These are phyloP conservation scores for Microtus ochrogaster DNA, from an alignment of 2,113 vertebrate genomes.

Conservation along the genomic window DNA sequence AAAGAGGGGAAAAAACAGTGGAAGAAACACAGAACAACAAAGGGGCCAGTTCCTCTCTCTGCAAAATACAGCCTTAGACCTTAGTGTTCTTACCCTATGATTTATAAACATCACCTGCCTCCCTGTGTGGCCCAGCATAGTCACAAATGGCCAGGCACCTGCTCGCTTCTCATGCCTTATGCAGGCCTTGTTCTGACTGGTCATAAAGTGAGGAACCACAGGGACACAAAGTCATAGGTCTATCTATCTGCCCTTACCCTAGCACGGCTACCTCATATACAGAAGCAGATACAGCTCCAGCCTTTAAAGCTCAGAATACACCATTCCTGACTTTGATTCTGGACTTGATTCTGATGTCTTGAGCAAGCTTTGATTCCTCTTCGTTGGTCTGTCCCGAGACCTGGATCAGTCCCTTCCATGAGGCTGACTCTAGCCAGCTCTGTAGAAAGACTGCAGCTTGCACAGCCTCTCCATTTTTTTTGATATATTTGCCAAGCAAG, in stretches of 20 bases:
- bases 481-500: background rate
- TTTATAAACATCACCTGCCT: conserved; percentile 69
- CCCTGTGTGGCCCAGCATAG: background rate
- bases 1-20: background rate
- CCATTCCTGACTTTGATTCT: background rate
- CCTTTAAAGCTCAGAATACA: background rate
- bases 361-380: background rate
- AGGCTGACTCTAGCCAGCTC: background rate
- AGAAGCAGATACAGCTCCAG: background rate
- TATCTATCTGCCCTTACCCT: background rate
- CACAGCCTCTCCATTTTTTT: background rate
- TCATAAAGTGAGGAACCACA: background rate
- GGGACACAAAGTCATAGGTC: background rate
- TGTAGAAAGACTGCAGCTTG: background rate
- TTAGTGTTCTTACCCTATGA: conserved; percentile 62
- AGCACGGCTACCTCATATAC: background rate
- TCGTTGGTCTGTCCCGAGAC: background rate
- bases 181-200: background rate
- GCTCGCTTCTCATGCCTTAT: background rate
- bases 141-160: background rate
- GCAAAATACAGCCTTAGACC: conserved; percentile 88
- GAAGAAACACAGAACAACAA: conserved; percentile 77
- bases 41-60: conserved; percentile 83
- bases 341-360: background rate
- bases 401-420: background rate